These are phyloP conservation scores for Lethenteron camtschaticum DNA, from an alignment of 2,113 vertebrate genomes.

Conservation along the genomic window DNA sequence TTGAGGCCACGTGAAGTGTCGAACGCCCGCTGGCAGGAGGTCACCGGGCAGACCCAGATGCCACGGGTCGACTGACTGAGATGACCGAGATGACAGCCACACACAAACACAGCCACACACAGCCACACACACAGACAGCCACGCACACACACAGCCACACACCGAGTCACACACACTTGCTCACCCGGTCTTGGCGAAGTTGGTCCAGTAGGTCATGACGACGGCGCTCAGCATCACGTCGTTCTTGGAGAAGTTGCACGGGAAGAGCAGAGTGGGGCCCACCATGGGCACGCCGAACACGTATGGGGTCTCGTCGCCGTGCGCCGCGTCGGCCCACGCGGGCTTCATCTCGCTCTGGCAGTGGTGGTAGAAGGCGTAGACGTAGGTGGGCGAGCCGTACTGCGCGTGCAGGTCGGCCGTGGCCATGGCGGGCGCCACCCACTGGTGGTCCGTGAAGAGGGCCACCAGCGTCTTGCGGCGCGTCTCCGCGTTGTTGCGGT, in stretches of 20 bases:
- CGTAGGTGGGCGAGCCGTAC: conserved; percentile 88
- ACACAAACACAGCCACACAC: no score
- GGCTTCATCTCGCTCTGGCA: conserved; percentile 99
- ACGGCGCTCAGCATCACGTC: conserved; percentile 95
- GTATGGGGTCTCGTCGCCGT: conserved; percentile 91
- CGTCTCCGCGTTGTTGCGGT: conserved; percentile 86
- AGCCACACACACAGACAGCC: no score
- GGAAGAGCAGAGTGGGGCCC: conserved; percentile 84
- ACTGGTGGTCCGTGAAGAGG: conserved; percentile 94
- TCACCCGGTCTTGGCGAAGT: conserved; percentile 98
- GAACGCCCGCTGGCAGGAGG: no score
- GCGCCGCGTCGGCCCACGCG: conserved; percentile 83
- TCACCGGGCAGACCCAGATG: no score
- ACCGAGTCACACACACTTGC: conserved; percentile 14
- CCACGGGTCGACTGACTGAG: no score
- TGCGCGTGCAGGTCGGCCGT: conserved; percentile 85
- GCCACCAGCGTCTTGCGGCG: conserved; percentile 87
- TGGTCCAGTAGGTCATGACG: conserved; percentile 99
- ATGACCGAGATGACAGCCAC: no score
- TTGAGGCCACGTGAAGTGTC: no score
- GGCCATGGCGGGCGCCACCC: conserved; percentile 90
- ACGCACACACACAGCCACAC: no score
- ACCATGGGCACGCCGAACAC: conserved; percentile 96
- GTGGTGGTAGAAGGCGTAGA: conserved; percentile 98
- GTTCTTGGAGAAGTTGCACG: conserved; percentile 97